Evolutionary conservation across 1,140 invertebrate genomes (phyloP).

Genomic region (Periplaneta americana): DNA sequence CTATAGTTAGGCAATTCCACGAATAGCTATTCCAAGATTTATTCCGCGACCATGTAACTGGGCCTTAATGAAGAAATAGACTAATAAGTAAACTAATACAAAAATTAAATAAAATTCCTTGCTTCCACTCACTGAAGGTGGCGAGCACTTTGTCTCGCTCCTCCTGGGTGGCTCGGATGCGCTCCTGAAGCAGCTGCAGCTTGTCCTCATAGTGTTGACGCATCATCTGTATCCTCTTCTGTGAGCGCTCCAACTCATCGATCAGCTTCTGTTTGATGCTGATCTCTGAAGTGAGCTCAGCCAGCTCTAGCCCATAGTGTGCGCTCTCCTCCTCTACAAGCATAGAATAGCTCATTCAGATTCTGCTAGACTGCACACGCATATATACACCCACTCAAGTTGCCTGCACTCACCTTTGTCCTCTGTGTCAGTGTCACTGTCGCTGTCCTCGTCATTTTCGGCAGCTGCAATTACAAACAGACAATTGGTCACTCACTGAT

Average conservation of each 20-base stretch:
- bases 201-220: constrained; percentile 93
- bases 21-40: no score
- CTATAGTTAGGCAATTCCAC: no score
- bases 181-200: constrained; percentile 76
- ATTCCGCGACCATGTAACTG: no score
- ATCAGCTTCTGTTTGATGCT: constrained; percentile 90
- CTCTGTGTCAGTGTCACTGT: constrained; percentile 16
- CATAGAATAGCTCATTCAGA: not conserved
- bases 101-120: no score
- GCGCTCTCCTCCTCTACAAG: not conserved
- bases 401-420: not conserved
- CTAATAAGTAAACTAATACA: no score
- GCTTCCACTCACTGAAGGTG: constrained; percentile 34
- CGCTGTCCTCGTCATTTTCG: constrained; percentile 23
- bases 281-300: constrained; percentile 83
- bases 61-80: no score
- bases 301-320: constrained; percentile 56
- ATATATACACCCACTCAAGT: not conserved
- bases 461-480: not conserved
- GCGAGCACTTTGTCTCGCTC: constrained; percentile 91
- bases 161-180: constrained; percentile 84
- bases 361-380: not conserved
- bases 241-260: constrained; percentile 86
- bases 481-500: not conserved
- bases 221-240: constrained; percentile 76